phyloP scores from a whole-genome alignment of 1,140 invertebrate genomes.

The Drosophila arawakana region DNA sequence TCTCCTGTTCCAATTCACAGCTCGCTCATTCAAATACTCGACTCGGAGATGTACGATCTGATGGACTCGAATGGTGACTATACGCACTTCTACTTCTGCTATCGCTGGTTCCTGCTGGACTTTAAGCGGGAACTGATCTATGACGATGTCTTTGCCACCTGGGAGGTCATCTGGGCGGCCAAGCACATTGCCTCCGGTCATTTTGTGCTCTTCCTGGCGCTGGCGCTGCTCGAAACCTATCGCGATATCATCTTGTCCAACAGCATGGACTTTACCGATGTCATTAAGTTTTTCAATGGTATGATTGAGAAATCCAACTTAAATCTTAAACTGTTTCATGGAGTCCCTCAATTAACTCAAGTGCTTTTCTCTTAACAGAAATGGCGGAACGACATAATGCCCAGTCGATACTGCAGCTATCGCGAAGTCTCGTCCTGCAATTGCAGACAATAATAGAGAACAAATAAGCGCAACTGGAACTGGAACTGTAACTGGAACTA shows the following conservation, averaged over 20 bases:
- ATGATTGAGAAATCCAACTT: conserved; percentile 38
- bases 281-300: conserved; percentile 99
- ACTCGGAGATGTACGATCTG: conserved; percentile 96
- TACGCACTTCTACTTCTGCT: conserved; percentile 98
- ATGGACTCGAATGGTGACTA: conserved; percentile 98
- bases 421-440: conserved; percentile 93
- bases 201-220: conserved; percentile 96
- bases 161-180: conserved; percentile 98
- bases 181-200: conserved; percentile 93
- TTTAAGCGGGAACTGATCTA: conserved; percentile 94
- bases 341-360: too few relatives aligned
- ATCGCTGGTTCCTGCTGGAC: conserved; percentile 93
- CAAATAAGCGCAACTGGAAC: conserved; percentile 86
- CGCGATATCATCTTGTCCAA: conserved; percentile 97
- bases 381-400: conserved; percentile 97
- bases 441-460: conserved; percentile 96
- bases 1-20: conserved; percentile 89
- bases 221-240: conserved; percentile 96
- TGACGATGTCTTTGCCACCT: conserved; percentile 95
- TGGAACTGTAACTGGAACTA: neutral
- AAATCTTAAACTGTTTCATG: too few relatives aligned
- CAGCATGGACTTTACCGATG: conserved; percentile 98
- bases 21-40: conserved; percentile 93
- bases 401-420: conserved; percentile 90
- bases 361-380: conserved; percentile 88